Conservation (phyloP, 2,797 vertebrate species). For the Acipenser ruthenus region DNA sequence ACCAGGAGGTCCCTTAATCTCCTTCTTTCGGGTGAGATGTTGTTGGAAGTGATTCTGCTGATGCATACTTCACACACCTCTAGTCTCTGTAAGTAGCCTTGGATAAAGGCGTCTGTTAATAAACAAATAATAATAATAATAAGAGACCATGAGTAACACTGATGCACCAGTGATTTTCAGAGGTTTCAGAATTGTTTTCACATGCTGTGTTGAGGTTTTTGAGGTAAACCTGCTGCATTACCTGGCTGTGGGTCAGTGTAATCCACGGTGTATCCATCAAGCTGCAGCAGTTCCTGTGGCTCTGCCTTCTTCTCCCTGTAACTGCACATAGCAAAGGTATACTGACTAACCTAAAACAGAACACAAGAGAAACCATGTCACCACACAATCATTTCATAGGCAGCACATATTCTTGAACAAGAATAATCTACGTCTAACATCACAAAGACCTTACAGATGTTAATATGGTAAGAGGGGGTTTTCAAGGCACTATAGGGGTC, state of each 20-base stretch:
- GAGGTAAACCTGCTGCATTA: conserved; percentile 32
- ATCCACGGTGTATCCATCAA: conserved; percentile 96
- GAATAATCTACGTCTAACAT: too few species aligned
- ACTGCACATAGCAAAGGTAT: conserved; percentile 98
- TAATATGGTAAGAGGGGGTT: not conserved
- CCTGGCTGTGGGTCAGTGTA: conserved; percentile 97
- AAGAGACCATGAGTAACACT: not conserved
- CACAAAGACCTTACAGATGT: too few species aligned
- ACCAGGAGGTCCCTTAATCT: too few species aligned
- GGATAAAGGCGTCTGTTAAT: not conserved
- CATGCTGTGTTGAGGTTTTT: too few species aligned
- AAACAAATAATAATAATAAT: not conserved
- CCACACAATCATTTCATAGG: conserved; percentile 1
- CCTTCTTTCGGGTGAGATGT: too few species aligned
- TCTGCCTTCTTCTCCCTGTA: conserved; percentile 96
- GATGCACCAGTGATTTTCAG: accelerated
- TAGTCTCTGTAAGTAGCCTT: too few species aligned
- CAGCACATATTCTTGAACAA: not conserved
- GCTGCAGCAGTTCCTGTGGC: conserved; percentile 88
- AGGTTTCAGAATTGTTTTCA: not conserved
- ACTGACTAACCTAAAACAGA: conserved; percentile 84
- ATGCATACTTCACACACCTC: too few species aligned
- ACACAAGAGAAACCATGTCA: conserved; percentile 28
- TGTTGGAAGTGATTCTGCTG: too few species aligned
- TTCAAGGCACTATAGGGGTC: not conserved